phyloP scores from a whole-genome alignment of 2,888 invertebrate species.

The Drosophila anceps region DNA sequence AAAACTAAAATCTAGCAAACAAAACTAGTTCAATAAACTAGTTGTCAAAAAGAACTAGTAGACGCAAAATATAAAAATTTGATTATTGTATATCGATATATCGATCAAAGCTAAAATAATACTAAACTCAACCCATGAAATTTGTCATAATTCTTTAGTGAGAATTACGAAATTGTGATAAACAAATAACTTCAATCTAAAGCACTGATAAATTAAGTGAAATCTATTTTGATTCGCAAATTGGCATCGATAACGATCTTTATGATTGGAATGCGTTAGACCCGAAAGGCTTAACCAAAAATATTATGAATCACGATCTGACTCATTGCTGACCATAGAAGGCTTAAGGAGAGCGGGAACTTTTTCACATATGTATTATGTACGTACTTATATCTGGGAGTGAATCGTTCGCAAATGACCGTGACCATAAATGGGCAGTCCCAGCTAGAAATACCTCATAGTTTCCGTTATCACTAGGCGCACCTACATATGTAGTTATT shows the following conservation, averaged over 20 bases:
- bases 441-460: neutral
- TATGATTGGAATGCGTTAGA: neutral
- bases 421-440: neutral
- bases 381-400: slow-evolving; percentile 1
- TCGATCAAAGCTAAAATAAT: too few species aligned
- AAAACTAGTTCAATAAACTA: too few species aligned
- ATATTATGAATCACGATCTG: neutral
- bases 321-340: neutral
- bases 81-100: too few species aligned
- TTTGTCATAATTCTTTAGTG: too few species aligned
- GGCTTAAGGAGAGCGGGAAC: neutral
- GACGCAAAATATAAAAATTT: too few species aligned
- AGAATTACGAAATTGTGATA: neutral
- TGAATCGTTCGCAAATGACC: neutral
- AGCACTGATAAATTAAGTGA: too few species aligned
- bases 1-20: too few species aligned
- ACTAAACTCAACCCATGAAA: too few species aligned
- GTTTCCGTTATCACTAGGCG: neutral
- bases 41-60: too few species aligned
- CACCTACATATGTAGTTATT: neutral
- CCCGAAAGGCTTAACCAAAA: neutral
- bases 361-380: neutral
- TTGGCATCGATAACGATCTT: slow-evolving; percentile 7
- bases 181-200: too few species aligned
- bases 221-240: neutral